Evolutionary conservation across 2,888 invertebrate species (phyloP), one percentile per base, ranked within the genome.

Genomic region (Anthoptus insignis): DNA sequence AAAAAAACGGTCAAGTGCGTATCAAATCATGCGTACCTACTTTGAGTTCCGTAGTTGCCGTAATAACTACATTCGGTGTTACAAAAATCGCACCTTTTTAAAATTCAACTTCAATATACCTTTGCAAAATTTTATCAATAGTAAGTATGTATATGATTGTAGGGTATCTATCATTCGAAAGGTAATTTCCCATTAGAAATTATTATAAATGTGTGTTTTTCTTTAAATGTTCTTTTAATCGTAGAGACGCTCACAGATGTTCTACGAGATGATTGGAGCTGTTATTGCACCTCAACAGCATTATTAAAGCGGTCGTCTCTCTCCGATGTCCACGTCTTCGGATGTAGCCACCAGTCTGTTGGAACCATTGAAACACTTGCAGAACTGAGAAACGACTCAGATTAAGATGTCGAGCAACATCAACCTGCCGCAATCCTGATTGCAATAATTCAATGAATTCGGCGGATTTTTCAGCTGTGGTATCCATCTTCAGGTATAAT

Each of bases 281-380:
- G 22, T 27, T 57, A 27, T 57, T 57, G 39, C 57, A 57, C 24
- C 45, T 57, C 39, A 57, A 64, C 64, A 64, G 59, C 52, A 59
- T 64, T 50, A 22, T 45, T 45, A 59, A 65, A 59, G 13, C 65
- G 59, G 37, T 65, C 54, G 19, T 53, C 59, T 65, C 65, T 59
- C 29, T 50, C 65, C n/a, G 65, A 65, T 14, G 65, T 32, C 32
- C 32, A 11, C 11, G 32, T 11, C 32, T 32, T 32, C 32, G 7
- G 7, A 32, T 32, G 32, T 32, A 32, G 11, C 11, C 32, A 32
- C 32, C 32, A 32, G 32, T 32, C 11, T 32, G 7, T 11, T 32
- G 9, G 11, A 32, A 32, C 32, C 32, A 2, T 11, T 32, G 32
- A 11, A 6, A 2, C 11, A 32, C 32, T 32, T 11, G 32, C 7